These are phyloP conservation scores for Aphis craccivora DNA, from an alignment of 1,140 invertebrate species.

Conservation along the genomic window DNA sequence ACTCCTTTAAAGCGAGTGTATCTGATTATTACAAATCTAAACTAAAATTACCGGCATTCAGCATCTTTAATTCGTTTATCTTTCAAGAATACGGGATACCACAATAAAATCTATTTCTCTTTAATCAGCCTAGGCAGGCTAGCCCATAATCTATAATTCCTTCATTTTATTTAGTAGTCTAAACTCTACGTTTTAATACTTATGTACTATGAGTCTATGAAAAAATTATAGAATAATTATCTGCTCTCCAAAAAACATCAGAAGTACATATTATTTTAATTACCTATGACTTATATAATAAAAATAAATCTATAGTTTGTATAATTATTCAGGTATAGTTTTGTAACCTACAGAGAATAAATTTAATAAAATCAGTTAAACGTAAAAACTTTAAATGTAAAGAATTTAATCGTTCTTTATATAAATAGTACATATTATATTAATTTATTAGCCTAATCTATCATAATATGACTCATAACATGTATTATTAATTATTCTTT, in stretches of 20 bases:
- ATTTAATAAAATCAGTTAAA: neutral
- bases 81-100: too few relatives aligned
- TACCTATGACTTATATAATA: neutral
- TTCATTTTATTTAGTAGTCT: too few relatives aligned
- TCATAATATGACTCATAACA: neutral
- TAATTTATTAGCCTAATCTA: neutral
- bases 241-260: neutral
- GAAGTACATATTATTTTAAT: neutral
- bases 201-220: too few relatives aligned
- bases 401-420: neutral
- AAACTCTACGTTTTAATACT: too few relatives aligned
- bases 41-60: too few relatives aligned
- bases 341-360: neutral
- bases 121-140: too few relatives aligned
- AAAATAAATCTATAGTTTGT: neutral
- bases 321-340: neutral
- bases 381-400: neutral
- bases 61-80: too few relatives aligned
- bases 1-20: too few relatives aligned
- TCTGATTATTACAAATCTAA: too few relatives aligned
- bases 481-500: neutral
- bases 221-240: neutral
- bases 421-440: neutral
- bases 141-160: too few relatives aligned
- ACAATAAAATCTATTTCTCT: too few relatives aligned